phyloP scores from a whole-genome alignment of 2,113 vertebrate genomes.

The Phoxinus phoxinus region DNA sequence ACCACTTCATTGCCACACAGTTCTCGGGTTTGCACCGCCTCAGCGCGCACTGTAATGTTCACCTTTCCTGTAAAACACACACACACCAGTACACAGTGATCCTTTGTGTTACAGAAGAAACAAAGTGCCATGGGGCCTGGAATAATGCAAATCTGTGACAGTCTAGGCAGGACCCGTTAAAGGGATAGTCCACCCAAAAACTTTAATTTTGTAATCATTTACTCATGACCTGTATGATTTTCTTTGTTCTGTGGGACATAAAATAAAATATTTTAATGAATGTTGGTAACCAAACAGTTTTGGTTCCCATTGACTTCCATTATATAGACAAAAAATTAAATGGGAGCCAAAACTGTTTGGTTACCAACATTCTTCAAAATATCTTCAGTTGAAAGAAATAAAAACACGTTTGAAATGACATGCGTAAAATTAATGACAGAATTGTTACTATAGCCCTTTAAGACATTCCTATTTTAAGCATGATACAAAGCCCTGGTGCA shows the following conservation, averaged over 20 bases:
- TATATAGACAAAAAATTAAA: not conserved
- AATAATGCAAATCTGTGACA: too few species aligned
- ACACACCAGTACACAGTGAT: conserved; percentile 21
- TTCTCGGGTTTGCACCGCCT: conserved; percentile 61
- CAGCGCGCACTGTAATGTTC: conserved; percentile 76
- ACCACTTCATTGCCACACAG: conserved; percentile 71
- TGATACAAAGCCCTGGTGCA: not conserved
- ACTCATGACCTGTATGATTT: not conserved
- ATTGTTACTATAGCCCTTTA: not conserved
- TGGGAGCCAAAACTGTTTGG: too few species aligned
- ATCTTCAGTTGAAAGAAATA: not conserved
- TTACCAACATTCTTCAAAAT: not conserved
- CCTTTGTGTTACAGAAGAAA: not conserved
- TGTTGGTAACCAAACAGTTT: not conserved
- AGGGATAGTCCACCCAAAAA: not conserved
- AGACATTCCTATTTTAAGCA: not conserved
- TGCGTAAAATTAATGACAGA: not conserved
- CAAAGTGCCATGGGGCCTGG: too few species aligned
- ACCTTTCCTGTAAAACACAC: conserved; percentile 71
- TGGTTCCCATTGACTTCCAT: not conserved
- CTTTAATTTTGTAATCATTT: not conserved
- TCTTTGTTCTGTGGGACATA: not conserved
- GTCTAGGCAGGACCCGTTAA: not conserved
- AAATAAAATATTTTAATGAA: not conserved
- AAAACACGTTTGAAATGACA: not conserved